These are phyloP conservation scores for Acyrthosiphon pisum DNA, from an alignment of 1,140 invertebrate species.

Conservation along the genomic window DNA sequence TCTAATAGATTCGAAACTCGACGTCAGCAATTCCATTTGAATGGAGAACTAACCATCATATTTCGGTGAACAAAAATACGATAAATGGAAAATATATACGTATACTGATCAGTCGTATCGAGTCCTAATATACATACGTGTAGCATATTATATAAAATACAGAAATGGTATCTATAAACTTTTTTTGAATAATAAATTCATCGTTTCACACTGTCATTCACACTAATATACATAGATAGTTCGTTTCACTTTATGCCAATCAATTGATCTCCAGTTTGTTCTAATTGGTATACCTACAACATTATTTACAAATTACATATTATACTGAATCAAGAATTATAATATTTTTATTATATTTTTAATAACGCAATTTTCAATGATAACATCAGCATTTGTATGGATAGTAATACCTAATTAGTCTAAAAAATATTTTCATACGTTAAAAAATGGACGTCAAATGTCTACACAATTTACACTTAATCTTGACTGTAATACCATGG, in stretches of 20 bases:
- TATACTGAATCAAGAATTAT: background rate
- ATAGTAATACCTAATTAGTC: background rate
- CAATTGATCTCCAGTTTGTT: background rate
- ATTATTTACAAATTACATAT: background rate
- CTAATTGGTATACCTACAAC: background rate
- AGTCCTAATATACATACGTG: background rate
- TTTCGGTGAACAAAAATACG: background rate
- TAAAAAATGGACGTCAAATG: background rate
- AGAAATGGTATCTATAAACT: background rate
- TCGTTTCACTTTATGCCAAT: background rate
- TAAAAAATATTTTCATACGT: background rate
- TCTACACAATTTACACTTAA: background rate
- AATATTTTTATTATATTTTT: background rate
- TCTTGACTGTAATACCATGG: background rate
- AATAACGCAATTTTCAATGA: background rate
- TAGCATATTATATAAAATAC: background rate
- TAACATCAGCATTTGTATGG: background rate
- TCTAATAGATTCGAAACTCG: background rate
- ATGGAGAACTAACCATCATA: background rate
- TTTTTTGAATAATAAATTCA: background rate
- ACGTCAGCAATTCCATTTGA: constrained; percentile 16
- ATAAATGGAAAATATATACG: constrained; percentile 26
- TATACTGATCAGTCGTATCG: background rate
- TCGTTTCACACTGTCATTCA: background rate
- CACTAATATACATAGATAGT: background rate